Conservation (phyloP, 2,113 vertebrate genomes). For the Tupaia chinensis region DNA sequence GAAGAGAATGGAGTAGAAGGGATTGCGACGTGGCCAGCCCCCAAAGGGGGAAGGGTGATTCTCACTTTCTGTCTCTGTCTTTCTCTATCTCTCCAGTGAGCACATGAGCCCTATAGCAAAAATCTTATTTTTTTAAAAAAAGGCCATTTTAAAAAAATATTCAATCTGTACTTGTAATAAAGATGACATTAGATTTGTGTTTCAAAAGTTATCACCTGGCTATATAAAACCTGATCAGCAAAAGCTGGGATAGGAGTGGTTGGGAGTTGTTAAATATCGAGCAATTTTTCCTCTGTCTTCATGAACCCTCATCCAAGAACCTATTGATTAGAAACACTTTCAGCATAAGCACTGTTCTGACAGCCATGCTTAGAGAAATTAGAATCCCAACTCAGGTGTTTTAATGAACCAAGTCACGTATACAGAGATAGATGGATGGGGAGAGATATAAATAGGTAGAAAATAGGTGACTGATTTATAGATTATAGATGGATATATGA, state of each 20-base stretch:
- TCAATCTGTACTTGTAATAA: background rate
- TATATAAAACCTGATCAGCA: background rate
- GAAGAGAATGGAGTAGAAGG: no score
- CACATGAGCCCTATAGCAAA: no score
- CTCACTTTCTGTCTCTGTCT: no score
- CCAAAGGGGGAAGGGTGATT: no score
- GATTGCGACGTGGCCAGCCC: no score
- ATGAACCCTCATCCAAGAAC: background rate
- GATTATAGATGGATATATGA: background rate
- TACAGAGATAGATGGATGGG: background rate
- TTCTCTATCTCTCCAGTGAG: no score
- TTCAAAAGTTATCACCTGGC: constrained; percentile 29
- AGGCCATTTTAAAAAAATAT: constrained; percentile 24
- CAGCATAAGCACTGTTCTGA: background rate
- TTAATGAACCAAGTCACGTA: constrained; percentile 11
- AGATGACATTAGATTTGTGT: constrained; percentile 28
- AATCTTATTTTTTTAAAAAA: constrained; percentile 5
- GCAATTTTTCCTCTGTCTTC: background rate
- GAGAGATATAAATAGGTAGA: background rate
- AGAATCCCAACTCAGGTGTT: background rate
- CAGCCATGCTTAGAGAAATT: constrained; percentile 1
- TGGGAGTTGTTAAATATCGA: background rate
- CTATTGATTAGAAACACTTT: background rate
- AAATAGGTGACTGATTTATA: no score
- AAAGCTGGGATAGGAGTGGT: background rate